Conservation (phyloP, 37 sponge, comb jelly and placozoan species). For the Hexactinellida sp. region DNA sequence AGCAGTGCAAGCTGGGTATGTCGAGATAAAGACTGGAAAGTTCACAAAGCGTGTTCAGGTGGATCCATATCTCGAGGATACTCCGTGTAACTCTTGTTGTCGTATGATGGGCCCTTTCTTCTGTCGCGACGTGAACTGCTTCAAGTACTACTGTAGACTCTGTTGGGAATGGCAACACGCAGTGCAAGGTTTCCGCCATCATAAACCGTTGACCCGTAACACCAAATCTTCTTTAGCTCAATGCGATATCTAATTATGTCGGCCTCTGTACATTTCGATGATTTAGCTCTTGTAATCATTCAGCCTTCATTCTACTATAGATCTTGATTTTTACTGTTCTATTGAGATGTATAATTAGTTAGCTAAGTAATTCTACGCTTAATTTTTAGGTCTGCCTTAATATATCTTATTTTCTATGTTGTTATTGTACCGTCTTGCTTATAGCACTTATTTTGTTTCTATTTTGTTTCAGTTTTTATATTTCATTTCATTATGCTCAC, state of each 20-base stretch:
- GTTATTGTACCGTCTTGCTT: not conserved
- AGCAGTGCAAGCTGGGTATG: constrained; percentile 85
- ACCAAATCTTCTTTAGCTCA: constrained; percentile 40
- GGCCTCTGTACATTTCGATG: constrained; percentile 12
- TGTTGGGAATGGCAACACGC: constrained; percentile 99
- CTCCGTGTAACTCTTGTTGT: constrained; percentile 76
- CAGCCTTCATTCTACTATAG: not conserved
- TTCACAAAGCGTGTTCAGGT: constrained; percentile 93
- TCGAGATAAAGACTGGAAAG: constrained; percentile 86
- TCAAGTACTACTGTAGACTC: constrained; percentile 92
- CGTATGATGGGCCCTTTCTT: constrained; percentile 87
- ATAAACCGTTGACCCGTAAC: constrained; percentile 78
- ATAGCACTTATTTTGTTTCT: constrained; percentile 17
- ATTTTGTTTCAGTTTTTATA: not conserved
- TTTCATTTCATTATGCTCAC: constrained; percentile 15
- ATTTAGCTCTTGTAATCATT: constrained; percentile 19
- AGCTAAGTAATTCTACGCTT: constrained; percentile 13
- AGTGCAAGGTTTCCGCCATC: constrained; percentile 60
- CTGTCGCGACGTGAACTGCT: constrained; percentile 88
- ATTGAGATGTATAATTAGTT: constrained; percentile 18
- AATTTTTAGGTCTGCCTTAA: not conserved
- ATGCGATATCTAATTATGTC: constrained; percentile 18
- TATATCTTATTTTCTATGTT: not conserved
- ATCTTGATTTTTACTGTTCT: constrained; percentile 12
- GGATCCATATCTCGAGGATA: constrained; percentile 95